Percentiles rank a stretch among this genome's conserved stretches.
phyloP scores from a whole-genome alignment of 2,797 vertebrate genomes.

The Myotis findleyi region DNA sequence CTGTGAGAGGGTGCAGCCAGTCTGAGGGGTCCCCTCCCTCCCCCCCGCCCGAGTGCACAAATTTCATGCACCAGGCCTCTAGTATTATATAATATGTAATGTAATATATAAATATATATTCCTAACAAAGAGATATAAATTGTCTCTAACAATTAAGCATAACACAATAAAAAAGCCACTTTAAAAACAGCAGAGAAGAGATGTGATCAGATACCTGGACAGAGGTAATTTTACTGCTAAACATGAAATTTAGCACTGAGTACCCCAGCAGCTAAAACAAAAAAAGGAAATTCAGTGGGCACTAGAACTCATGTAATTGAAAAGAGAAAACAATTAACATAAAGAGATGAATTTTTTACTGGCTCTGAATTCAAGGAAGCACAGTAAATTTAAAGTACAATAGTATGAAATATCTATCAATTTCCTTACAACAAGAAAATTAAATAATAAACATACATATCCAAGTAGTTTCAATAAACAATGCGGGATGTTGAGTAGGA shows the following conservation, averaged over 20 bases:
- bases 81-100: background rate
- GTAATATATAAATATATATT: background rate
- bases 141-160: constrained; percentile 43
- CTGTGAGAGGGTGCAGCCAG: too few relatives aligned
- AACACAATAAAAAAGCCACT: background rate
- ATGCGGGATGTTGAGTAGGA: background rate
- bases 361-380: constrained; percentile 30
- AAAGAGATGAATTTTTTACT: background rate
- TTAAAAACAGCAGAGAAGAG: constrained; percentile 6
- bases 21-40: too few relatives aligned
- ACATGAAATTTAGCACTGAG: background rate
- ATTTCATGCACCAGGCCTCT: too few relatives aligned
- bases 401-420: background rate
- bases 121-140: background rate
- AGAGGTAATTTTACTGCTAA: constrained; percentile 3
- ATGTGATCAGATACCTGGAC: background rate
- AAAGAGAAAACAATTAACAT: background rate
- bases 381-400: background rate
- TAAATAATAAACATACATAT: background rate
- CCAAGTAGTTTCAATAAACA: background rate
- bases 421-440: background rate
- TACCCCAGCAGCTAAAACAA: background rate
- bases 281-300: background rate
- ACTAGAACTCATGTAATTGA: background rate
- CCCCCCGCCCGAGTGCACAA: too few relatives aligned